Percentiles rank a stretch among this genome's conserved stretches.
Evolutionary conservation across 2,888 invertebrate species (phyloP).

Genomic region (Orchesellides sinensis): DNA sequence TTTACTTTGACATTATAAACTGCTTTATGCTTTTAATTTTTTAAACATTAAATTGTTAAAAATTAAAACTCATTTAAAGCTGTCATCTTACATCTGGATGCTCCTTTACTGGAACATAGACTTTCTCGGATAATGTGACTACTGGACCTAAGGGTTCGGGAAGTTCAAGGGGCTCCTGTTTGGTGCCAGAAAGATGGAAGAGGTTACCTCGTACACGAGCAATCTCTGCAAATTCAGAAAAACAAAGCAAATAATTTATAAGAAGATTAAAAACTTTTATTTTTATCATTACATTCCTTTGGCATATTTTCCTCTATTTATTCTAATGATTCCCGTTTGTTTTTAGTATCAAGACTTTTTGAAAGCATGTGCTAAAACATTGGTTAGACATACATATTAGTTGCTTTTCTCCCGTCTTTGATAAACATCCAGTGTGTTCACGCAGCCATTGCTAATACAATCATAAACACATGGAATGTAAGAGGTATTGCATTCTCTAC

Average conservation of each 20-base stretch:
- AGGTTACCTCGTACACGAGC: constrained; percentile 97
- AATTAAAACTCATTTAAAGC: too few relatives aligned
- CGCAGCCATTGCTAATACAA: not conserved
- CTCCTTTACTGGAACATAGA: constrained; percentile 99
- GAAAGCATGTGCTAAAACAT: constrained; percentile 46
- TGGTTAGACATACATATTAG: constrained; percentile 19
- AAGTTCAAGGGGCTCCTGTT: constrained; percentile 93
- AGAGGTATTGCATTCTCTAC: constrained; percentile 9
- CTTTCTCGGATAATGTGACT: constrained; percentile 97
- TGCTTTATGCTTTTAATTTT: too few relatives aligned
- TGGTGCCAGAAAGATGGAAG: constrained; percentile 99
- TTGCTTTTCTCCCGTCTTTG: not conserved
- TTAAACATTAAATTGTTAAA: too few relatives aligned
- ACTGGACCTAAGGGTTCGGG: constrained; percentile 95
- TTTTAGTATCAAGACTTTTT: constrained; percentile 32
- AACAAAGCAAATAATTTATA: not conserved
- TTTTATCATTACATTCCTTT: constrained; percentile 26
- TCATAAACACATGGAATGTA: not conserved
- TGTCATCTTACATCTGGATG: constrained; percentile 99
- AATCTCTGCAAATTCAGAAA: constrained; percentile 87
- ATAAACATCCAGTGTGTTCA: constrained; percentile 2
- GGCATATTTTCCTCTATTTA: constrained; percentile 55
- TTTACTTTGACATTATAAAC: too few relatives aligned
- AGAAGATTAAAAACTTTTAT: not conserved
- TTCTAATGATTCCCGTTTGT: constrained; percentile 45